A percentile compares a stretch with the other conserved stretches of the same genome.
phyloP scores from a whole-genome alignment of 2,888 invertebrate genomes.

The Archips crataeganus region DNA sequence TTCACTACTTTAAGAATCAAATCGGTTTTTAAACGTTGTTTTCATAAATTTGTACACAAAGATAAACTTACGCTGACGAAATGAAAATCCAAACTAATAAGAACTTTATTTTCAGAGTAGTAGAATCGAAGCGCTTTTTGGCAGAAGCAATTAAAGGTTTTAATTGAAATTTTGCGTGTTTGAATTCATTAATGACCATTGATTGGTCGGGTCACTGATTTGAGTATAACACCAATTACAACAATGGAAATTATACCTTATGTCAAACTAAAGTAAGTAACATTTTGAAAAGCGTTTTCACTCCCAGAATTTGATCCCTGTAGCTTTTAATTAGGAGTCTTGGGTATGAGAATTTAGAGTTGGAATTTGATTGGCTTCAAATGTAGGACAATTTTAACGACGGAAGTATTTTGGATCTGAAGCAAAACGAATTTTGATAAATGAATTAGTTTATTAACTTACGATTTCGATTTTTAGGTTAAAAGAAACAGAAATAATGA shows the following conservation, averaged over 20 bases:
- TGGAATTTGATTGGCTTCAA: background rate
- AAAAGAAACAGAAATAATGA: background rate
- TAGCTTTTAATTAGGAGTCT: background rate
- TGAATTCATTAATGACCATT: conserved; percentile 29
- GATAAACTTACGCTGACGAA: background rate
- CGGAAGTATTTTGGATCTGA: conserved; percentile 15
- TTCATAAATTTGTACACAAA: background rate
- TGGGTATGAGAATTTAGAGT: background rate
- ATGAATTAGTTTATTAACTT: conserved; percentile 20
- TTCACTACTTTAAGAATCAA: conserved; percentile 3
- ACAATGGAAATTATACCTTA: conserved; percentile 4
- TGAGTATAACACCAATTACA: conserved; percentile 15
- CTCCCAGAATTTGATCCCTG: background rate
- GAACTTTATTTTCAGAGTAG: background rate
- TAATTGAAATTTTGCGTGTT: conserved; percentile 41
- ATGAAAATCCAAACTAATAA: background rate
- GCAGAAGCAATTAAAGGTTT: conserved; percentile 11
- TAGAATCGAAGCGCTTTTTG: background rate
- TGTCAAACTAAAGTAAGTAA: background rate
- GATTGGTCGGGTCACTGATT: conserved; percentile 25
- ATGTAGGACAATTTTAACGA: conserved; percentile 21
- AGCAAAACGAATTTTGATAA: conserved; percentile 27
- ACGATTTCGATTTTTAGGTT: background rate
- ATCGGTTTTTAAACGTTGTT: background rate
- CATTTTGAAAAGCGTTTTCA: conserved; percentile 1